A percentile compares a stretch with the other conserved stretches of the same genome.
These are phyloP conservation scores for Ranitomeya imitator DNA, from an alignment of 2,113 vertebrate genomes.

Conservation along the genomic window DNA sequence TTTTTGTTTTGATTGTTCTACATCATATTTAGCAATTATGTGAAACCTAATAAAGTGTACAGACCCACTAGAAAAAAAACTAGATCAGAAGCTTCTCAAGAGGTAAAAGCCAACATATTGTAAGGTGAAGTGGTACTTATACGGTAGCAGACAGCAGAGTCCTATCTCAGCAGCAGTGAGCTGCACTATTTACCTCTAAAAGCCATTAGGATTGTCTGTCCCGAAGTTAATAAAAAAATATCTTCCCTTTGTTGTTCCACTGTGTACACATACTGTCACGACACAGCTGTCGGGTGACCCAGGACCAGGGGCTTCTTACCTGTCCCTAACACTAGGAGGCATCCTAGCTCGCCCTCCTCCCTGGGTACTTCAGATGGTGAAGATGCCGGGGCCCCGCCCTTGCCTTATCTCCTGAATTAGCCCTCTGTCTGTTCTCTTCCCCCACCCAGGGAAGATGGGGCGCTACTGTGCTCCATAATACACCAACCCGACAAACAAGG, in stretches of 20 bases:
- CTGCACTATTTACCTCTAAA: conserved; percentile 5
- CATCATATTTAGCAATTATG: neutral
- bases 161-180: neutral
- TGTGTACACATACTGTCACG: neutral
- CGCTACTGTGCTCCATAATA: too few species aligned
- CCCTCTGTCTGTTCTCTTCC: too few species aligned
- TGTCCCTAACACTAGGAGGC: too few species aligned
- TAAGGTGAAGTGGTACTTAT: neutral
- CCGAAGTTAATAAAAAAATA: neutral
- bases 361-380: too few species aligned
- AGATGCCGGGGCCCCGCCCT: too few species aligned
- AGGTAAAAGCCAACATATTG: neutral
- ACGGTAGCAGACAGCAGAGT: neutral
- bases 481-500: too few species aligned
- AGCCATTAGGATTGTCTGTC: neutral
- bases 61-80: neutral
- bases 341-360: too few species aligned
- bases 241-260: neutral
- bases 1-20: neutral
- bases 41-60: neutral
- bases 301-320: too few species aligned
- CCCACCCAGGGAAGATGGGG: too few species aligned
- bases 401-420: too few species aligned
- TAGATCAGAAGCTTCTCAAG: neutral
- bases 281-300: too few species aligned